Percentiles rank a stretch among this genome's conserved stretches.
These are phyloP conservation scores for Athripsodes cinereus DNA, from an alignment of 2,888 invertebrate species.

Conservation along the genomic window DNA sequence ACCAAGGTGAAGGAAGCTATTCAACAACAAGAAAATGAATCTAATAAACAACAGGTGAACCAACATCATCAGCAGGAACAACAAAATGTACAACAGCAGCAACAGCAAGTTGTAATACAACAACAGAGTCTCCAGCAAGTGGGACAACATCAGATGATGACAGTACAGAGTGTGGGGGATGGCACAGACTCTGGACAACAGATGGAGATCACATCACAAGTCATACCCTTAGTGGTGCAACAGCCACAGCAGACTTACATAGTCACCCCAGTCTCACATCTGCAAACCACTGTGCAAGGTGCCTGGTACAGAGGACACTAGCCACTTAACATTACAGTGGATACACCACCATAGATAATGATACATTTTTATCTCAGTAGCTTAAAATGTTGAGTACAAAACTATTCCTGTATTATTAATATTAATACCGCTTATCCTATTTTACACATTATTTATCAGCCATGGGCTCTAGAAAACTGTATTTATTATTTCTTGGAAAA, in stretches of 20 bases:
- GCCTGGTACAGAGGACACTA: constrained; percentile 50
- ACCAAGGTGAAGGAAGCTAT: constrained; percentile 31
- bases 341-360: too few species aligned
- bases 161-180: constrained; percentile 46
- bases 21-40: constrained; percentile 1
- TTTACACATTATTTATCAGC: too few species aligned
- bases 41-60: constrained; percentile 35
- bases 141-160: constrained; percentile 36
- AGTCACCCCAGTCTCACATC: constrained; percentile 60
- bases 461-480: too few species aligned
- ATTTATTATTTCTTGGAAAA: too few species aligned
- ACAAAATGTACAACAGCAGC: constrained; percentile 34
- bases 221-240: constrained; percentile 57
- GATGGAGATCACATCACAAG: constrained; percentile 58
- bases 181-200: constrained; percentile 44
- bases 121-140: constrained; percentile 41
- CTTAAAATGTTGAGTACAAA: too few species aligned
- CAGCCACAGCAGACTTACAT: constrained; percentile 60
- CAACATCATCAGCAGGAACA: constrained; percentile 40
- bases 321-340: too few species aligned
- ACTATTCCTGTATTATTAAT: too few species aligned
- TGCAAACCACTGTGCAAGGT: constrained; percentile 58
- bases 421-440: too few species aligned
- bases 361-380: too few species aligned
- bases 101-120: constrained; percentile 38